These are phyloP conservation scores for Zeugodacus cucurbitae DNA, from an alignment of 1,140 invertebrate species.

Conservation along the genomic window DNA sequence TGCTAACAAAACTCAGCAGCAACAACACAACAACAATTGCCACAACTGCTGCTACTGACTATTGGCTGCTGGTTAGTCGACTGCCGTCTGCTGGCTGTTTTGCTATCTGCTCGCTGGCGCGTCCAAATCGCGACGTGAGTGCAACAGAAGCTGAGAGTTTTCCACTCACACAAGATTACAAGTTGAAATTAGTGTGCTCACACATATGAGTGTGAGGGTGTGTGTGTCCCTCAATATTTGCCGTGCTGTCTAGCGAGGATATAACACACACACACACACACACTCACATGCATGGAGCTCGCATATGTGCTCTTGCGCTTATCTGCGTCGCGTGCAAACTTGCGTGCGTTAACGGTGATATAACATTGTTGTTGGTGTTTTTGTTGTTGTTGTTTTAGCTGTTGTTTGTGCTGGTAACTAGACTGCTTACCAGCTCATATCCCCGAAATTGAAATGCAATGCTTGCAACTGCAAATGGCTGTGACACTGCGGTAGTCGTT, in stretches of 20 bases:
- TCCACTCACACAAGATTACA: neutral
- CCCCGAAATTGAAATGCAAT: neutral
- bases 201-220: neutral
- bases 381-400: neutral
- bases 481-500: neutral
- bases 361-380: neutral
- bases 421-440: neutral
- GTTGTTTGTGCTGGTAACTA: neutral
- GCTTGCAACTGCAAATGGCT: neutral
- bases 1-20: neutral
- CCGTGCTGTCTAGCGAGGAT: neutral
- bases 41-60: neutral
- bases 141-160: constrained; percentile 22
- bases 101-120: constrained; percentile 1
- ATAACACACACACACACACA: neutral
- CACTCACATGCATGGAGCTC: neutral
- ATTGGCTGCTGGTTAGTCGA: neutral
- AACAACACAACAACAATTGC: constrained; percentile 8
- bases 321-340: neutral
- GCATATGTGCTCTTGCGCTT: neutral
- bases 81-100: neutral
- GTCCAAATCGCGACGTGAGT: constrained; percentile 2
- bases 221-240: neutral
- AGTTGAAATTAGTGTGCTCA: neutral
- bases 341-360: neutral